Evolutionary conservation across 1,140 invertebrate genomes (phyloP).

Genomic region (Antheraea mylitta): DNA sequence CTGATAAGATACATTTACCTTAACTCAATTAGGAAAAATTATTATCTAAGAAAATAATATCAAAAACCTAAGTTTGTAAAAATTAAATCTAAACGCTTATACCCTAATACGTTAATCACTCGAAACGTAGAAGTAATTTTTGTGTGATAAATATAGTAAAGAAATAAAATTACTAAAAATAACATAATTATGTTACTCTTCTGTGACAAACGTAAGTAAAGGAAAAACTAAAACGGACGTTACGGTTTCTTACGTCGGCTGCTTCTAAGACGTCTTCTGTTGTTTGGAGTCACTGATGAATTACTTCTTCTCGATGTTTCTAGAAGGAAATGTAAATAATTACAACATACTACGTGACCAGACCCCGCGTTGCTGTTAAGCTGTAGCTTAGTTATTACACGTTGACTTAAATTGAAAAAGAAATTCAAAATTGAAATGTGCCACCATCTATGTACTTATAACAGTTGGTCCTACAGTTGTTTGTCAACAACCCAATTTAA

Average conservation of each 20-base stretch:
- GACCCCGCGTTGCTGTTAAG: no score
- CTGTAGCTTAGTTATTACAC: no score
- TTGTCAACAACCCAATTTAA: no score
- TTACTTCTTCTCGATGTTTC: slow-evolving; percentile 35
- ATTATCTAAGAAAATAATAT: neutral
- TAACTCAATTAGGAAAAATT: neutral
- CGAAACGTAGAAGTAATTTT: no score
- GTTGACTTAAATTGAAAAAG: no score
- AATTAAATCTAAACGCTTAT: neutral
- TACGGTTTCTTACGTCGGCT: slow-evolving; percentile 45
- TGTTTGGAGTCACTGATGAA: slow-evolving; percentile 27
- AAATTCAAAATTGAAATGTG: no score
- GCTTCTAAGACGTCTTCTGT: slow-evolving; percentile 52
- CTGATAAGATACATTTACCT: neutral
- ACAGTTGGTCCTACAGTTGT: no score
- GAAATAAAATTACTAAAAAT: no score
- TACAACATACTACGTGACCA: no score
- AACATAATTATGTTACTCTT: neutral
- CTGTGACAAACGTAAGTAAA: neutral
- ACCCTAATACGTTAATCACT: neutral
- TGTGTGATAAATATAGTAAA: no score
- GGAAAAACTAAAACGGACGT: neutral
- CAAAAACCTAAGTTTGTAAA: neutral
- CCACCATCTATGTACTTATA: no score
- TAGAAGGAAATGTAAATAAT: neutral